A percentile compares a stretch with the other conserved stretches of the same genome.
Conservation (phyloP, 2,113 vertebrate species). For the Sebastes schlegelii region DNA sequence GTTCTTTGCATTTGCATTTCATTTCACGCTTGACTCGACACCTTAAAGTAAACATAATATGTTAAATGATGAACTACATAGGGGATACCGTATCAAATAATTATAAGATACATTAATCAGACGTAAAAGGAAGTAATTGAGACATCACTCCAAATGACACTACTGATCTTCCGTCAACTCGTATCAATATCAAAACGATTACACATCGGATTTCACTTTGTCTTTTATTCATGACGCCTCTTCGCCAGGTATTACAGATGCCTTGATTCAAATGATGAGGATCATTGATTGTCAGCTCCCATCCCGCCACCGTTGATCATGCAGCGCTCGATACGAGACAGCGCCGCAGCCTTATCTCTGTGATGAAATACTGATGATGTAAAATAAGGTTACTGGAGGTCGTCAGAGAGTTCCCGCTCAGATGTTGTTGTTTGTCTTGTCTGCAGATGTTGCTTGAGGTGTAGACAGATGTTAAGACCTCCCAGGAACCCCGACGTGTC, state of each 20-base stretch:
- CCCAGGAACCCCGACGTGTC: slow-evolving; percentile 69
- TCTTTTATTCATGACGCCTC: slow-evolving; percentile 55
- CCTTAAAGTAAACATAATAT: slow-evolving; percentile 2
- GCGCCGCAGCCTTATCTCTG: neutral
- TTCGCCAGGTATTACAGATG: slow-evolving; percentile 31
- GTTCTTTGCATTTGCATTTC: slow-evolving; percentile 25
- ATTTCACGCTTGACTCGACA: slow-evolving; percentile 40
- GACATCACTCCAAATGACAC: slow-evolving; percentile 32
- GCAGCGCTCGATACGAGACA: slow-evolving; percentile 31
- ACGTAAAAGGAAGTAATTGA: slow-evolving; percentile 29
- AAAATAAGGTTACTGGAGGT: slow-evolving; percentile 46
- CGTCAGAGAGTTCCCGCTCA: slow-evolving; percentile 32
- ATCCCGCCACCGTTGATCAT: slow-evolving; percentile 34
- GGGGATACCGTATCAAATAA: slow-evolving; percentile 20
- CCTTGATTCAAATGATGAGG: slow-evolving; percentile 47
- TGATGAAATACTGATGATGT: slow-evolving; percentile 55
- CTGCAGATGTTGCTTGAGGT: slow-evolving; percentile 76
- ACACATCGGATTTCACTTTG: slow-evolving; percentile 33
- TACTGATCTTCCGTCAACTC: slow-evolving; percentile 36
- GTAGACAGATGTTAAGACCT: slow-evolving; percentile 80
- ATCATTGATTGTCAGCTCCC: slow-evolving; percentile 49
- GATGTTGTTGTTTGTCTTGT: slow-evolving; percentile 61
- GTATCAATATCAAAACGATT: slow-evolving; percentile 47
- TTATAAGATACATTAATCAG: neutral
- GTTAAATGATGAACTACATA: neutral